Conservation (phyloP, 2,113 vertebrate species). For the Accipiter virgatus region DNA sequence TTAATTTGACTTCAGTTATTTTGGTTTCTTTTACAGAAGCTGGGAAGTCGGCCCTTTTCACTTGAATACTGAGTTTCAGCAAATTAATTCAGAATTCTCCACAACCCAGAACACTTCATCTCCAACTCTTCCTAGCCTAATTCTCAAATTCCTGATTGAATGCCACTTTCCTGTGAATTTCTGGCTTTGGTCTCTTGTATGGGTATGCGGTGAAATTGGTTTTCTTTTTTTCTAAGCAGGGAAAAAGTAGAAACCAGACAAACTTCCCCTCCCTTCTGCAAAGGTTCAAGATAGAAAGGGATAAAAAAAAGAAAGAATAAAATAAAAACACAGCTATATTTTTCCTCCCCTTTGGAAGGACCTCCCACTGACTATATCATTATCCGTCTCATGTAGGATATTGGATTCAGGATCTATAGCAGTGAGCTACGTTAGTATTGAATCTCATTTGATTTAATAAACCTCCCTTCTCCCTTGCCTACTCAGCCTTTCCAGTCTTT, state of each 20-base stretch:
- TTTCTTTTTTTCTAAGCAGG: conserved; percentile 17
- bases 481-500: background rate
- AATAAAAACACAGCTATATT: background rate
- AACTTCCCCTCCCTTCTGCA: background rate
- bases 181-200: conserved; percentile 22
- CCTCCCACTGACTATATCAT: conserved; percentile 63
- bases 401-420: conserved; percentile 57
- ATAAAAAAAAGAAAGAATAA: background rate
- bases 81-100: background rate
- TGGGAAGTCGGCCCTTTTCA: background rate
- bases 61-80: background rate
- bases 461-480: background rate
- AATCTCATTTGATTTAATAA: conserved; percentile 65
- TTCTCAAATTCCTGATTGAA: conserved; percentile 23
- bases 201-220: background rate
- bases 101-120: background rate
- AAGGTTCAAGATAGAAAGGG: background rate
- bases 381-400: conserved; percentile 53
- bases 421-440: background rate
- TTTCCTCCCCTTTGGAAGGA: background rate
- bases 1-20: conserved; percentile 6
- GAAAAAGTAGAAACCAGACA: background rate
- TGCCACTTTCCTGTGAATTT: conserved; percentile 6
- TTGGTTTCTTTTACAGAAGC: background rate
- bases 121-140: background rate